These are phyloP conservation scores for Clytia hemisphaerica DNA, from an alignment of 30 jellyfish, hydroid and myxozoan species.

Conservation along the genomic window DNA sequence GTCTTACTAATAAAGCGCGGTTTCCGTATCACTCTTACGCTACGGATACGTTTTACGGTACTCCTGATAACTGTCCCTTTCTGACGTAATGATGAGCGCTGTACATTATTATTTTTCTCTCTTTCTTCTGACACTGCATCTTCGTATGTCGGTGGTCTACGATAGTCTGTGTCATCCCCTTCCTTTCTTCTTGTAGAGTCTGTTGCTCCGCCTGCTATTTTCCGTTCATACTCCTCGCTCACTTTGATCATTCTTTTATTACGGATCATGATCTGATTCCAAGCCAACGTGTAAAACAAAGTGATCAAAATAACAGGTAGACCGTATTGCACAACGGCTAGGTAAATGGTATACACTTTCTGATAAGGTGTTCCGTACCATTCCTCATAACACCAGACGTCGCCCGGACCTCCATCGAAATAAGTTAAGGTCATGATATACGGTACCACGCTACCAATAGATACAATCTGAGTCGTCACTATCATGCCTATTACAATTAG, in stretches of 20 bases:
- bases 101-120: background rate
- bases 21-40: background rate
- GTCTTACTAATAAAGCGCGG: constrained; percentile 8
- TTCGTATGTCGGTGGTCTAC: background rate
- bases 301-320: constrained; percentile 25
- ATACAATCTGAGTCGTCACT: background rate
- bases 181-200: background rate
- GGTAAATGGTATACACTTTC: constrained; percentile 10
- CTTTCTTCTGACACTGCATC: constrained; percentile 10
- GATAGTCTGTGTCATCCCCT: background rate
- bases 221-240: constrained; percentile 19
- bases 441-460: constrained; percentile 18
- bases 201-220: background rate
- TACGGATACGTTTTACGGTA: background rate
- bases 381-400: constrained; percentile 1
- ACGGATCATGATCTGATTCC: constrained; percentile 23
- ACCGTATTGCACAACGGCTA: constrained; percentile 31
- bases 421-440: background rate
- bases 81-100: no score
- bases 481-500: background rate
- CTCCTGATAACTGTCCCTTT: constrained; percentile 15
- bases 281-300: constrained; percentile 14
- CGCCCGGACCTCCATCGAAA: background rate
- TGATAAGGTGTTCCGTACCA: constrained; percentile 21
- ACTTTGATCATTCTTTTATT: constrained; percentile 8